Base-by-base conservation (phyloP, 2,888 invertebrate species). In the Acrobasis consociella region DNA sequence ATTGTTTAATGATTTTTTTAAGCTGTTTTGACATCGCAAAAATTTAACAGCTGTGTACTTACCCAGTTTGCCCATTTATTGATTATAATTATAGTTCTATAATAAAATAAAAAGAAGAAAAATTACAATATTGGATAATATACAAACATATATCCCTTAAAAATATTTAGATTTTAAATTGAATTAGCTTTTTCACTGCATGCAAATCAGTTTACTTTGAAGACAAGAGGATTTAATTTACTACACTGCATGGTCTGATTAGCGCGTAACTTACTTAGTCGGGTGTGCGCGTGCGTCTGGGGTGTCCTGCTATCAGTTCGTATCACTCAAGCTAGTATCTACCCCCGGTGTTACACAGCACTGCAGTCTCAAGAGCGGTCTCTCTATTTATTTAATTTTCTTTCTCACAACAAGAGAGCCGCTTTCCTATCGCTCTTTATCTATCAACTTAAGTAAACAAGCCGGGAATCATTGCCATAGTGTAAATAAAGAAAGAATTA, bases 391-490 rank as follows among this genome's bases (percentile, higher is more conserved):
- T 86, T 87, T 83, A 80, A 80, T 82, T 84, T 85, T 81, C 81
- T 84, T 82, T 80, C 78, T 78, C 74, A 77, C 80, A 84, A 85
- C 87, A 86, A 86, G 85, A 87, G 80, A 76, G 80, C 87, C 86
- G 85, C 85, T 77, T 72, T 75, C 76, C 80, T 86, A 85, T 87
- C 87, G 83, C 82, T 74, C 81, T 87, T 87, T 87, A 86, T 88
- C 87, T 88, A 86, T 87, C 84, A 87, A 85, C 83, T 81, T 81
- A 83, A 83, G 79, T 89, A 87, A 84, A 87, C 83, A 87, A 80
- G 78, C 72, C 76, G 67, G 73, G 80, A 85, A 83, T 83, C 85
- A 87, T 86, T 83, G 83, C 81, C 73, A 67, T 80, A 83, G 75
- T 77, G 81, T 89, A 89, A 88, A 89, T 86, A 87, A 77, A 85